These are phyloP conservation scores for Silurus asotus DNA, from an alignment of 2,113 vertebrate genomes.

Conservation along the genomic window DNA sequence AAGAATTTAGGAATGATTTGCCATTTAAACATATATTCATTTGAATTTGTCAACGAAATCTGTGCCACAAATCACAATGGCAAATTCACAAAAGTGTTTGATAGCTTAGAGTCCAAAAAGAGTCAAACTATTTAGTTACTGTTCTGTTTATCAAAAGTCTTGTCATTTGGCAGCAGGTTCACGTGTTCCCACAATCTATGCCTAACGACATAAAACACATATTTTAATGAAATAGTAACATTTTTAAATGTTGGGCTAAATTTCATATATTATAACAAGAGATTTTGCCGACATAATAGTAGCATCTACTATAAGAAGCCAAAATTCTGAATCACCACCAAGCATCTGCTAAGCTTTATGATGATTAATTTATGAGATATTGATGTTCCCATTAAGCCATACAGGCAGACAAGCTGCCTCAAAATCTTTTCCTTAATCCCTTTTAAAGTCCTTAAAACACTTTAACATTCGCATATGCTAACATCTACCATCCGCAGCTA, in stretches of 20 bases:
- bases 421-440: conserved; percentile 59
- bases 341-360: conserved; percentile 58
- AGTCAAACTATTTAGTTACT: neutral
- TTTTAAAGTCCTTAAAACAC: neutral
- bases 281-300: neutral
- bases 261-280: neutral
- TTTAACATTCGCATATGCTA: neutral
- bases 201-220: neutral
- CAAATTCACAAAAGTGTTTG: neutral
- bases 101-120: neutral
- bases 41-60: neutral
- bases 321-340: conserved; percentile 4
- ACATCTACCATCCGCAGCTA: neutral
- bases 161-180: neutral
- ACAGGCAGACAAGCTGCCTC: neutral
- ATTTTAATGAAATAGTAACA: neutral
- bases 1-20: neutral
- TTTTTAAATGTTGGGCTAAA: neutral
- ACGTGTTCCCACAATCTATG: neutral
- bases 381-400: conserved; percentile 25
- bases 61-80: neutral
- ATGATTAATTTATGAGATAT: conserved; percentile 61
- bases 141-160: neutral
- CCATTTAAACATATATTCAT: neutral
- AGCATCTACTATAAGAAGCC: neutral